Percentiles rank a stretch among this genome's conserved stretches.
Evolutionary conservation across 92 coral and sea anemone species (phyloP).

Genomic region (Diadumene lineata): DNA sequence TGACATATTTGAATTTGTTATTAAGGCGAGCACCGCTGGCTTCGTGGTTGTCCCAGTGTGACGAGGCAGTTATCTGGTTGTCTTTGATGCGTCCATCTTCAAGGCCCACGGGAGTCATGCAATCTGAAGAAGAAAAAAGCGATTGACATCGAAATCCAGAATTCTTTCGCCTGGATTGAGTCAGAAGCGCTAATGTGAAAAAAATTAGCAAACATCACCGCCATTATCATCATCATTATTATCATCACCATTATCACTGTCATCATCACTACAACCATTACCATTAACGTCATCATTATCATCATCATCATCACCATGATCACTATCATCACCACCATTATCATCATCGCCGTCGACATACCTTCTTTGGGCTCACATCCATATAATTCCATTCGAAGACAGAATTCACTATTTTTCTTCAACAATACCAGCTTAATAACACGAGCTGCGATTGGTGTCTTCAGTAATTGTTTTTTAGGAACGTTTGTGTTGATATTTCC

Average conservation of each 20-base stretch:
- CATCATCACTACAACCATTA: not conserved
- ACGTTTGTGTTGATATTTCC: conserved; percentile 39
- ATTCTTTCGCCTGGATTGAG: too few relatives aligned
- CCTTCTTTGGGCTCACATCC: conserved; percentile 95
- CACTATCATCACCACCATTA: not conserved
- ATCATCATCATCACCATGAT: not conserved
- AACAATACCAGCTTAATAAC: conserved; percentile 53
- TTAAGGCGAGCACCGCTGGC: conserved; percentile 73
- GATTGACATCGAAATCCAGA: too few relatives aligned
- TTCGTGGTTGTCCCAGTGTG: conserved; percentile 57
- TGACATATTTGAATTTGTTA: conserved; percentile 28
- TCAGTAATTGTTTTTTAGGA: conserved; percentile 7
- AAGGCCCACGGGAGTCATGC: conserved; percentile 79
- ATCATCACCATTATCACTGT: not conserved
- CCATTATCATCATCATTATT: not conserved
- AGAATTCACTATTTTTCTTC: conserved; percentile 16
- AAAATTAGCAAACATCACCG: too few relatives aligned
- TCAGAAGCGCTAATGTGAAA: too few relatives aligned
- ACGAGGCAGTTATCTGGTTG: conserved; percentile 74
- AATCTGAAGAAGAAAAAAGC: conserved; percentile 42
- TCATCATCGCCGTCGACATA: conserved; percentile 1
- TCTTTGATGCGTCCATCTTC: conserved; percentile 68
- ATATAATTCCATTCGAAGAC: conserved; percentile 78
- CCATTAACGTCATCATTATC: not conserved
- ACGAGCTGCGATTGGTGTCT: conserved; percentile 76